A percentile compares a stretch with the other conserved stretches of the same genome.
Evolutionary conservation across 2,888 invertebrate species (phyloP).

Genomic region (Andrena marginata): DNA sequence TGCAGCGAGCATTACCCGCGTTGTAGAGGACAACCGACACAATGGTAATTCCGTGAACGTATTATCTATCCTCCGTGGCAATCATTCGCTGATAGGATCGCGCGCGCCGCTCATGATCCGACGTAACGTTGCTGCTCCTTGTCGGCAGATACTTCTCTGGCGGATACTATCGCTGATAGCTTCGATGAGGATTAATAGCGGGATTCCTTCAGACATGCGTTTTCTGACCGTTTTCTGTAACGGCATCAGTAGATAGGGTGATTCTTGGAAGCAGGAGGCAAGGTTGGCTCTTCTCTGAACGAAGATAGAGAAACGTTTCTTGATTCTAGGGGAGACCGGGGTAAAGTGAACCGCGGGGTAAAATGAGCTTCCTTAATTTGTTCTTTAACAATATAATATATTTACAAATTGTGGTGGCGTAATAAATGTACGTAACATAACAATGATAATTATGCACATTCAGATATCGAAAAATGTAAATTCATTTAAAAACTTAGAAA

Average conservation of each 20-base stretch:
- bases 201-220: slow-evolving; percentile 3
- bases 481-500: too few species aligned
- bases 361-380: too few species aligned
- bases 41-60: slow-evolving; percentile 23
- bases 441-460: too few species aligned
- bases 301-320: not conserved
- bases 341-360: too few species aligned
- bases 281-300: not conserved
- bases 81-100: slow-evolving; percentile 19
- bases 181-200: not conserved
- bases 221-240: not conserved
- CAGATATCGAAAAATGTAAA: too few species aligned
- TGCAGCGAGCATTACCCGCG: not conserved
- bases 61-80: slow-evolving; percentile 23
- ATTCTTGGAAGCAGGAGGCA: not conserved
- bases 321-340: too few species aligned
- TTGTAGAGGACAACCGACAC: slow-evolving; percentile 17
- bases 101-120: not conserved
- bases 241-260: not conserved
- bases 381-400: too few species aligned
- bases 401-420: too few species aligned
- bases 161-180: not conserved
- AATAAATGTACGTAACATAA: too few species aligned
- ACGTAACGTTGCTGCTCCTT: not conserved
- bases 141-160: slow-evolving; percentile 13